phyloP scores from a whole-genome alignment of 1,140 invertebrate genomes.

The Pectinophora gossypiella region DNA sequence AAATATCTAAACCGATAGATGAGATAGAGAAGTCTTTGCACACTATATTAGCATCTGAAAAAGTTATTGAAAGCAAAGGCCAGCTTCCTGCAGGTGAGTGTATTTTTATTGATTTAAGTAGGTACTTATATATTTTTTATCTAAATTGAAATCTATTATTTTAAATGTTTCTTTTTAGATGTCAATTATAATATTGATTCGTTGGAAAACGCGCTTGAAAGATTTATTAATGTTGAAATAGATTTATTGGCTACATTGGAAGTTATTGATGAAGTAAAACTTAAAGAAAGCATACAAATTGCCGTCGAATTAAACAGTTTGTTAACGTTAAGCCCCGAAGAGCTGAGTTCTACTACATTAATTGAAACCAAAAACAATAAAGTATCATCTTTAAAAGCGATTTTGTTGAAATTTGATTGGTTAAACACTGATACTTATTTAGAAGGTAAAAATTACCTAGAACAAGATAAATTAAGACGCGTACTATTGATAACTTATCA shows the following conservation, averaged over 20 bases:
- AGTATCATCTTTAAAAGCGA: constrained; percentile 14
- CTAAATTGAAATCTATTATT: neutral
- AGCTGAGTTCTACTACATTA: constrained; percentile 3
- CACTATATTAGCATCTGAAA: constrained; percentile 17
- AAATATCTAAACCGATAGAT: constrained; percentile 30
- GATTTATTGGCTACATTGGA: constrained; percentile 15
- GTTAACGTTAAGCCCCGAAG: constrained; percentile 5
- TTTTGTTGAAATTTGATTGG: constrained; percentile 30
- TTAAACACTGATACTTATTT: constrained; percentile 19
- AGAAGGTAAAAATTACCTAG: constrained; percentile 13
- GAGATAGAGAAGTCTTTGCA: constrained; percentile 33
- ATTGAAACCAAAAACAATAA: constrained; percentile 13
- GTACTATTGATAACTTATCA: constrained; percentile 27
- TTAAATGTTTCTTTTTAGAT: constrained; percentile 25
- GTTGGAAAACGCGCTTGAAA: constrained; percentile 24
- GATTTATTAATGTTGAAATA: constrained; percentile 19
- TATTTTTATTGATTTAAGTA: constrained; percentile 7
- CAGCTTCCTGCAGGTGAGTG: constrained; percentile 28
- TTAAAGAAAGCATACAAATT: constrained; percentile 16
- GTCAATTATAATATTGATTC: constrained; percentile 35
- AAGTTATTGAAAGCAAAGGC: constrained; percentile 12
- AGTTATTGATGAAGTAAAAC: constrained; percentile 8
- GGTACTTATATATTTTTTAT: neutral
- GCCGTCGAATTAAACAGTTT: constrained; percentile 17
- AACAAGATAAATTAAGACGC: constrained; percentile 22